phyloP scores from a whole-genome alignment of 2,888 invertebrate genomes.

The Microplitis manilae region DNA sequence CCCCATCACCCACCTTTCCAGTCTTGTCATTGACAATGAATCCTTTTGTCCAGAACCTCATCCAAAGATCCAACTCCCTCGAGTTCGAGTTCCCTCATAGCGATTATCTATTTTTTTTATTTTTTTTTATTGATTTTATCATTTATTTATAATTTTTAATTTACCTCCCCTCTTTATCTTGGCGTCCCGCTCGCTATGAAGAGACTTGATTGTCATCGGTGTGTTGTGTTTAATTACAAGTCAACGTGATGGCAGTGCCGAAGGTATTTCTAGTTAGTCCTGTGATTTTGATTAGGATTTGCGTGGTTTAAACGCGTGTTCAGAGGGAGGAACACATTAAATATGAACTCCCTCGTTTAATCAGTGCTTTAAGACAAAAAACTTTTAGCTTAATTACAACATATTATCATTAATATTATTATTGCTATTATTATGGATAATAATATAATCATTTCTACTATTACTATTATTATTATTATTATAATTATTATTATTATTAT shows the following conservation, averaged over 20 bases:
- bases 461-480: not conserved
- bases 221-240: constrained; percentile 18
- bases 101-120: not conserved
- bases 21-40: not conserved
- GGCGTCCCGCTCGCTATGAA: not conserved
- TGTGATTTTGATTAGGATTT: constrained; percentile 71
- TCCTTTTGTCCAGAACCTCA: constrained; percentile 32
- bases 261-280: constrained; percentile 71
- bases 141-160: not conserved
- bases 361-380: constrained; percentile 71
- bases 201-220: constrained; percentile 18
- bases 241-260: constrained; percentile 24
- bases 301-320: constrained; percentile 64
- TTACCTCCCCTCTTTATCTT: not conserved
- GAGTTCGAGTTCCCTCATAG: not conserved
- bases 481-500: not conserved
- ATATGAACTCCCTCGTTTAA: constrained; percentile 71
- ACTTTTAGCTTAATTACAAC: constrained; percentile 66
- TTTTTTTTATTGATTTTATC: not conserved
- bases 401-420: not conserved
- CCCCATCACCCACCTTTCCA: constrained; percentile 8
- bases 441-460: not conserved
- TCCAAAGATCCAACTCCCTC: constrained; percentile 31
- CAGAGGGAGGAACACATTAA: constrained; percentile 69
- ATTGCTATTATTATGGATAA: not conserved